Evolutionary conservation across 2,113 vertebrate species (phyloP).

Genomic region (Caranx ignobilis): DNA sequence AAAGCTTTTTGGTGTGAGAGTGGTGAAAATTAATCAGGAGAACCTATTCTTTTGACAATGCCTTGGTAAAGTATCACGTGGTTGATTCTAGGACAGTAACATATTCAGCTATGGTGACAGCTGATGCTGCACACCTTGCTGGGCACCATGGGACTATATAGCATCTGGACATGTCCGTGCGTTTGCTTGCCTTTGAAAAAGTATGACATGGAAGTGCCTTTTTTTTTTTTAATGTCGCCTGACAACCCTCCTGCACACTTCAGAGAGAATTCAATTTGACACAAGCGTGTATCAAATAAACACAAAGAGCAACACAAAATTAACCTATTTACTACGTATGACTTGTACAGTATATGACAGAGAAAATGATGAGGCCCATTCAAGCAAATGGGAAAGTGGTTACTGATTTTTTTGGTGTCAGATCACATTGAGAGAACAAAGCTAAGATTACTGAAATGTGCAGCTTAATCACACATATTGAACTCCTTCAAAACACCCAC

Average conservation of each 20-base stretch:
- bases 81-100: constrained; percentile 20
- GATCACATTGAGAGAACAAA: not conserved
- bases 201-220: not conserved
- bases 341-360: not conserved
- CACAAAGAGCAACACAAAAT: not conserved
- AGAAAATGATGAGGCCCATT: too few relatives aligned
- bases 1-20: not conserved
- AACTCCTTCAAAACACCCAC: not conserved
- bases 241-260: constrained; percentile 5
- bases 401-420: too few relatives aligned
- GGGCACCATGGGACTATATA: constrained; percentile 26
- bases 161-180: constrained; percentile 48
- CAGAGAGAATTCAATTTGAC: constrained; percentile 3
- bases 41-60: not conserved
- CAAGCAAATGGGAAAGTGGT: too few relatives aligned
- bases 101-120: constrained; percentile 27
- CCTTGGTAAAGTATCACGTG: not conserved
- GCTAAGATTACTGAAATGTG: not conserved
- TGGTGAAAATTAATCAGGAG: not conserved
- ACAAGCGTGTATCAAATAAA: constrained; percentile 4
- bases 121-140: constrained; percentile 46
- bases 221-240: not conserved
- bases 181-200: constrained; percentile 48
- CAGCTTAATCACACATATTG: not conserved
- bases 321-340: not conserved